Evolutionary conservation across 2,888 invertebrate species (phyloP), one percentile per base, ranked within the genome.

Genomic region (Leptinotarsa haldemani): DNA sequence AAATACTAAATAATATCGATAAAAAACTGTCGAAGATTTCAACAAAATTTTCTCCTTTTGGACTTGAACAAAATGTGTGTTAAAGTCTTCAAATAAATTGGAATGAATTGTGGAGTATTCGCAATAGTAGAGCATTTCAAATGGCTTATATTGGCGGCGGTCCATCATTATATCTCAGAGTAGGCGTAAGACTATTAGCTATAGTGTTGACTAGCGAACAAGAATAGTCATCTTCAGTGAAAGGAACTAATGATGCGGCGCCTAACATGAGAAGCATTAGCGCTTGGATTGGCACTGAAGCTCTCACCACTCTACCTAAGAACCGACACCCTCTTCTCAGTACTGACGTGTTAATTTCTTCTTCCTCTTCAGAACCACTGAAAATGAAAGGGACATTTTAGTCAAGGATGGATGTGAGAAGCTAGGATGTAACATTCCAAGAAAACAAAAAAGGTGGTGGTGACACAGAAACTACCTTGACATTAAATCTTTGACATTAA

Each of bases 231-330:
- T 94, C 93, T 88, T 95, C 95, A 79, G 94, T 92, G 87, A 95
- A 93, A 5, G 97, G 97, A 70, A 98, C 95, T 82, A 99, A 90
- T 69, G 97, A 95, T 69, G 98, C 97, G 75, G 97, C 95, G 74
- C 98, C 97, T 84, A 99, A 91, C 83, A 99, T 91, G 76, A 98
- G 90, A 82, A 98, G 91, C 90, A 99, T 94, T 83, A 99, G 89
- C 77, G 97, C 96, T 89, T 99, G 97, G 86, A 99, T 95, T 69
- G 98, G 98, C 80, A 98, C 90, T 25, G 97, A 96, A 70, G 97
- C 95, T 85, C 97, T 92, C 79, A 97, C 92, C 81, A 97, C 97
- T 84, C 98, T 93, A 82, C 95, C 93, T 86, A 97, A 91, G 91
- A 96, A 96, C 79, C 94, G 92, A 83, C 94, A 94, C 73, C 96